These are phyloP conservation scores for Apotomis betuletana DNA, from an alignment of 2,888 invertebrate genomes.

Conservation along the genomic window DNA sequence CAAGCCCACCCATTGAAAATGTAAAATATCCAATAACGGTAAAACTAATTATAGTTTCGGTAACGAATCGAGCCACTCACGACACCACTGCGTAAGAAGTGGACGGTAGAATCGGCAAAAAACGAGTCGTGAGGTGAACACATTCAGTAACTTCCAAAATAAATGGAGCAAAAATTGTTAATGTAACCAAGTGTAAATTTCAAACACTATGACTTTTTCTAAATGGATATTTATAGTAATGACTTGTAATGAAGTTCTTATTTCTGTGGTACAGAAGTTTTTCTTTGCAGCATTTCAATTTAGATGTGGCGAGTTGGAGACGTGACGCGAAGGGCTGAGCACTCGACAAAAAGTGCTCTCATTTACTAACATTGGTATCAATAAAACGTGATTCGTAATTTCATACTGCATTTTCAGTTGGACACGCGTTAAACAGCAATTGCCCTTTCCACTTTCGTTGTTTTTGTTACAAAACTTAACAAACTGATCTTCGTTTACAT, in stretches of 20 bases:
- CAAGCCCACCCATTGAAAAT: slow-evolving; percentile 68
- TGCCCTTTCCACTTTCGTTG: slow-evolving; percentile 75
- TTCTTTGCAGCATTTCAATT: slow-evolving; percentile 57
- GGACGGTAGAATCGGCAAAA: slow-evolving; percentile 69
- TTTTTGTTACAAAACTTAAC: slow-evolving; percentile 56
- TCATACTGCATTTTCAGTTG: slow-evolving; percentile 79
- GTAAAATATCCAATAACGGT: slow-evolving; percentile 72
- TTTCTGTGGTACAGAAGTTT: slow-evolving; percentile 24
- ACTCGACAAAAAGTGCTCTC: slow-evolving; percentile 73
- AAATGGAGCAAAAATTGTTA: slow-evolving; percentile 58
- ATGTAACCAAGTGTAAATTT: slow-evolving; percentile 55
- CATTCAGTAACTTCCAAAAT: slow-evolving; percentile 63
- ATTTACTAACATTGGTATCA: slow-evolving; percentile 74
- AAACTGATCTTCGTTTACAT: slow-evolving; percentile 23
- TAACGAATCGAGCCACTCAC: slow-evolving; percentile 76
- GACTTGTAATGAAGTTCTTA: slow-evolving; percentile 44
- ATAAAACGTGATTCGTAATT: slow-evolving; percentile 81
- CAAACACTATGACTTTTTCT: slow-evolving; percentile 38
- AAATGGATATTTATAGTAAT: slow-evolving; percentile 39
- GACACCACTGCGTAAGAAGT: slow-evolving; percentile 63
- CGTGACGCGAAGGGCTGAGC: slow-evolving; percentile 57
- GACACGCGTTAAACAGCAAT: slow-evolving; percentile 72
- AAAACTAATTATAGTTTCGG: slow-evolving; percentile 76
- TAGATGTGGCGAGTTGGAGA: slow-evolving; percentile 62
- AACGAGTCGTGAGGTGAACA: slow-evolving; percentile 70